These are phyloP conservation scores for Diprion similis DNA, from an alignment of 1,140 invertebrate genomes.

Conservation along the genomic window DNA sequence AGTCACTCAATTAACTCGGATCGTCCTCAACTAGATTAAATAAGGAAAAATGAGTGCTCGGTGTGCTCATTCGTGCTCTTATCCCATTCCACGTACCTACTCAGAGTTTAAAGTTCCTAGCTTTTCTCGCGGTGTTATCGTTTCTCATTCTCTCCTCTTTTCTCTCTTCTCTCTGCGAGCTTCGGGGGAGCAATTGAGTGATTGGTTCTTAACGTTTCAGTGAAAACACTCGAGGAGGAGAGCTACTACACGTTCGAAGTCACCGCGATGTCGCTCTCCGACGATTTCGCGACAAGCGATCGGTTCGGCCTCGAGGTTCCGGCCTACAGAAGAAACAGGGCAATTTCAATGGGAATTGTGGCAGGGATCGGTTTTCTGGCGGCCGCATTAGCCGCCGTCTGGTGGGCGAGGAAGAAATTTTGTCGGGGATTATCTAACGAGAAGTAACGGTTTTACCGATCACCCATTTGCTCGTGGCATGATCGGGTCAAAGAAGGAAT, in stretches of 20 bases:
- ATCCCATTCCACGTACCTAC: too few species aligned
- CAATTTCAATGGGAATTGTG: constrained; percentile 69
- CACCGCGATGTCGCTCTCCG: constrained; percentile 64
- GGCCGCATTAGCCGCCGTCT: constrained; percentile 64
- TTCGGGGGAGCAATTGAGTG: too few species aligned
- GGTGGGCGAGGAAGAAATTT: constrained; percentile 66
- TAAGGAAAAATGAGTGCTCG: too few species aligned
- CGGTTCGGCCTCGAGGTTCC: constrained; percentile 67
- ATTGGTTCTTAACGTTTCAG: constrained; percentile 46
- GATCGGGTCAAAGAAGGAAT: background rate
- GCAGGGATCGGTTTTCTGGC: constrained; percentile 67
- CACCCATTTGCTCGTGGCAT: background rate
- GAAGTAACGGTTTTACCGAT: constrained; percentile 33
- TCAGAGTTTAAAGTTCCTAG: too few species aligned
- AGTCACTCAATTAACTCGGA: too few species aligned
- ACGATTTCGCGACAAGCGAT: constrained; percentile 64
- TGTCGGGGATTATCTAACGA: constrained; percentile 44
- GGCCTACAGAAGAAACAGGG: constrained; percentile 66
- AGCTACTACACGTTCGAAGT: constrained; percentile 73
- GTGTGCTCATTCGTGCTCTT: too few species aligned
- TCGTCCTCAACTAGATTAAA: too few species aligned
- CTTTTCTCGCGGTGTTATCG: too few species aligned
- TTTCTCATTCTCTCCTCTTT: too few species aligned
- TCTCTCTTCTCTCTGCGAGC: too few species aligned
- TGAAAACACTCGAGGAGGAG: constrained; percentile 71